Evolutionary conservation across 1,140 invertebrate genomes (phyloP), one percentile per base, ranked within the genome.

Genomic region (Drosophila seguyi): DNA sequence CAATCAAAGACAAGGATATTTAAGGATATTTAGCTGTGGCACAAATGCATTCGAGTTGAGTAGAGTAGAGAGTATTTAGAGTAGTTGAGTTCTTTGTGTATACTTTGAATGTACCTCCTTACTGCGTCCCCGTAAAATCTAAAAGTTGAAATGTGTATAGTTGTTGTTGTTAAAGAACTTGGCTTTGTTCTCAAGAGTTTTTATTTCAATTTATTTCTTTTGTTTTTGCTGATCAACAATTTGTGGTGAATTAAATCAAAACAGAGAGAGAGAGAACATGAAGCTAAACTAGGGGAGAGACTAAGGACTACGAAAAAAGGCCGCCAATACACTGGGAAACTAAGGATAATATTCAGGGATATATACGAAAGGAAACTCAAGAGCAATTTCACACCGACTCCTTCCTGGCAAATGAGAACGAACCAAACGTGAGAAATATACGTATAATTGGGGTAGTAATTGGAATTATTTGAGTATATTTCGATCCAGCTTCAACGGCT

Each of bases 51-150:
- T 88, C 82, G 84, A 87, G 81, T 85, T 62, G 72, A 75, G 74
- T 76, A 76, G 61, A 75, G 69, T 63, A 75, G 48, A 74, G 67
- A 74, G 67, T 71, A 75, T 72, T 36, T 69, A 88, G 80, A 90
- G 85, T 90, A 88, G 59, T 88, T 88, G 85, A 88, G 85, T 88
- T 88, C 69, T 81, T 84, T 88, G 85, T 88, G 85, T 90, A 90
- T 90, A 90, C 81, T 90, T 87, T 81, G 78, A 81, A 90, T 92
- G 82, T 92, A 92, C 91, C 91, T 92, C 91, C 91, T 92, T 92
- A 92, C 91, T 92, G 91, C 91, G 90, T 92, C 91, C 91, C 91
- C 91, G 91, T 91, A 92, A 92, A 81, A 86, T 91, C 91, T 92
- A 91, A 90, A 90, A 73, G 85, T 90, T 90, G 74, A 90, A 90